Conservation (phyloP, 2,888 invertebrate genomes). For the Crossocerus cetratus region DNA sequence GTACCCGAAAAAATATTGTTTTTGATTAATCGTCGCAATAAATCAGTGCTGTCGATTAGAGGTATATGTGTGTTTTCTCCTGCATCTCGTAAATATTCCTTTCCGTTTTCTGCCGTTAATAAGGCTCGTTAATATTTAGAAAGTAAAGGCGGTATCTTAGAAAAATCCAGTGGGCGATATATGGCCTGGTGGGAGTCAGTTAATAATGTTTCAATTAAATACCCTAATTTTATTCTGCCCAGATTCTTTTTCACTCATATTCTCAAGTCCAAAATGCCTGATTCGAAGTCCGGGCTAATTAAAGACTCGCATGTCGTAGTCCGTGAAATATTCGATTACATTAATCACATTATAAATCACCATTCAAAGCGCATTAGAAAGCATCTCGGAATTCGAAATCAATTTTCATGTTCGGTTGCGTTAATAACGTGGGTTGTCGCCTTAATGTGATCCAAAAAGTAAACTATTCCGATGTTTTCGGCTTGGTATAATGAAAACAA, state of each 20-base stretch:
- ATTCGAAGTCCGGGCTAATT: not conserved
- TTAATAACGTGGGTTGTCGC: slow-evolving; percentile 1
- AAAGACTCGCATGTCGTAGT: not conserved
- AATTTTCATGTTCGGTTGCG: not conserved
- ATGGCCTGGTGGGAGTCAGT: too few relatives aligned
- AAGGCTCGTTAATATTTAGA: too few relatives aligned
- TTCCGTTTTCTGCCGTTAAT: too few relatives aligned
- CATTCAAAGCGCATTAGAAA: not conserved
- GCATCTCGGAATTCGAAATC: slow-evolving; percentile 9
- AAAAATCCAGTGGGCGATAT: too few relatives aligned
- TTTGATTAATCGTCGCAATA: too few relatives aligned
- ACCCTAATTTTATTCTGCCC: too few relatives aligned
- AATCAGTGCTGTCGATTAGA: not conserved
- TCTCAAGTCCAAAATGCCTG: too few relatives aligned
- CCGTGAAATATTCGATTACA: slow-evolving; percentile 21
- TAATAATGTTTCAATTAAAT: too few relatives aligned
- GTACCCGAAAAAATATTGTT: too few relatives aligned
- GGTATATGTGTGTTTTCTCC: not conserved
- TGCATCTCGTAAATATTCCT: too few relatives aligned
- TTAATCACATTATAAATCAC: slow-evolving; percentile 15
- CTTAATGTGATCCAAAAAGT: not conserved
- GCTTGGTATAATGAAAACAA: not conserved
- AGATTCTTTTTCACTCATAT: too few relatives aligned
- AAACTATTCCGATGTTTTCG: not conserved
- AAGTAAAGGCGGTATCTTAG: too few relatives aligned